Evolutionary conservation across 35 echinoderm and acorn worm genomes (phyloP).

Genomic region (Diadema setosum): DNA sequence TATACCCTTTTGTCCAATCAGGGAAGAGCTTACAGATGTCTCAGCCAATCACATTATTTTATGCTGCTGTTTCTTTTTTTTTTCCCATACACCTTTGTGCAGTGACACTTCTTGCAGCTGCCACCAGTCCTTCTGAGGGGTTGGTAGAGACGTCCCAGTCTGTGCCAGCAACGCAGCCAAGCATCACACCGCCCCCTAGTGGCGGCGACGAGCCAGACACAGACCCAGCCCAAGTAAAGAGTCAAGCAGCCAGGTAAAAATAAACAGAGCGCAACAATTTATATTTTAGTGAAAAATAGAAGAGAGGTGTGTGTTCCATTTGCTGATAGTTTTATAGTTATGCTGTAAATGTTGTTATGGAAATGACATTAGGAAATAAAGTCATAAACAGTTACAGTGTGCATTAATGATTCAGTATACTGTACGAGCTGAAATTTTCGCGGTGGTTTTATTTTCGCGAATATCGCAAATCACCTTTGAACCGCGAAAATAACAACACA

Average conservation of each 20-base stretch:
- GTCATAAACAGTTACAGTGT: background rate
- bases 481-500: no score
- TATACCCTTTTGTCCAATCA: no score
- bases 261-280: background rate
- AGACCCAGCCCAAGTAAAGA: background rate
- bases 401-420: background rate
- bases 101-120: background rate
- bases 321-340: background rate
- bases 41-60: no score
- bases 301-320: background rate
- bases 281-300: background rate
- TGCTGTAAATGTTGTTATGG: background rate
- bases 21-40: no score
- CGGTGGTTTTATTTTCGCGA: no score
- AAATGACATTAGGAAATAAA: background rate
- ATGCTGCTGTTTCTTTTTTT: no score
- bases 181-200: slow-evolving; percentile 26
- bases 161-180: background rate
- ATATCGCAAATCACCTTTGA: no score
- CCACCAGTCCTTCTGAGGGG: background rate
- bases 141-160: background rate
- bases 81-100: background rate
- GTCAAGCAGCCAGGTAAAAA: background rate
- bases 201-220: slow-evolving; percentile 13
- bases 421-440: no score